Conservation (phyloP, 2,888 invertebrate genomes). For the Rotaria socialis region DNA sequence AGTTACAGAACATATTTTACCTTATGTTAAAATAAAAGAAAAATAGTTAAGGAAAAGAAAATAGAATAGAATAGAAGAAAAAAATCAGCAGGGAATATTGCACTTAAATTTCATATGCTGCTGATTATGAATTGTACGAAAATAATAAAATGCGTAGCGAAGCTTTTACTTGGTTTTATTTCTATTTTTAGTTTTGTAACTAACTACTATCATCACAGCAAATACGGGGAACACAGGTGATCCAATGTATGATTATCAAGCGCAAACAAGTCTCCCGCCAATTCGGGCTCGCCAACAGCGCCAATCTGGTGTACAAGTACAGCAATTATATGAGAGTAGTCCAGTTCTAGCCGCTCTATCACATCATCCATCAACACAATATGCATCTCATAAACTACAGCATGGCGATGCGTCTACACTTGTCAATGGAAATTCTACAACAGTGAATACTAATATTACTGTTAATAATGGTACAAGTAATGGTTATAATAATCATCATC, state of each 20-base stretch:
- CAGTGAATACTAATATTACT: background rate
- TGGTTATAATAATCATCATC: conserved; percentile 1
- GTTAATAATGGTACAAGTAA: background rate
- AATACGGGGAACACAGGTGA: background rate
- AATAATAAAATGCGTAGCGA: no score
- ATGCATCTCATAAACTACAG: conserved; percentile 16
- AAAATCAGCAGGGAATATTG: background rate
- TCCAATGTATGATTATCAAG: conserved; percentile 28
- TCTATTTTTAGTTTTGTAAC: background rate
- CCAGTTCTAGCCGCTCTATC: background rate
- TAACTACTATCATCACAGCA: background rate
- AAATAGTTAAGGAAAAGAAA: background rate
- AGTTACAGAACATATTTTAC: background rate
- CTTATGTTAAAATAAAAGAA: background rate
- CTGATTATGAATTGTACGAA: no score
- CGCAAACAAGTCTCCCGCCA: background rate
- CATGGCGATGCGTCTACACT: background rate
- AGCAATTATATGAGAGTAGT: conserved; percentile 43
- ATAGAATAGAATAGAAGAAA: background rate
- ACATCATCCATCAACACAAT: background rate
- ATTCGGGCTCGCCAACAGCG: conserved; percentile 35
- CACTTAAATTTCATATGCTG: background rate
- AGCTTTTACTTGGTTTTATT: background rate
- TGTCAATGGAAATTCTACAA: conserved; percentile 1
- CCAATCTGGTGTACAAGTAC: conserved; percentile 41